Base-by-base conservation (phyloP, 2,797 vertebrate species). In the Capromys pilorides region DNA sequence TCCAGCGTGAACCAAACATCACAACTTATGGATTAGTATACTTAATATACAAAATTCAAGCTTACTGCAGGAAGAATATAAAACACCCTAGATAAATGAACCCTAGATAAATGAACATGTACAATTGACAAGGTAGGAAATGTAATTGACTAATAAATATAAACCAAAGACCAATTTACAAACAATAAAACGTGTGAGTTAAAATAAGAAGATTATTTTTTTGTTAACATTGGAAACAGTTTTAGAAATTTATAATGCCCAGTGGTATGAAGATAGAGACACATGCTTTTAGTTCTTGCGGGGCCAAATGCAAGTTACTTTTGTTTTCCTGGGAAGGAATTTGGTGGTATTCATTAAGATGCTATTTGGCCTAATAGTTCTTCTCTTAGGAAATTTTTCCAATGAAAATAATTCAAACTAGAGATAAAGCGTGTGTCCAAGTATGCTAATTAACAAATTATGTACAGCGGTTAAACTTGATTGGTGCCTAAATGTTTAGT, bases 321-420 rank as follows among this genome's bases (percentile, higher is more conserved):
- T 81, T 83, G 41, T 93, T 33, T 75, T 96, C 79, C 84, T 88
- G 41, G 66, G 69, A 93, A 75, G 33, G 28, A 91, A 94, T 91
- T 85, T 94, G 69, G 12, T 28, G 79, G 26, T 67, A 49, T 67
- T 7, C 80, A 57, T 75, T 75, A 82, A 88, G 61, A 86, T 69
- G 49, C 21, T 83, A 86, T 85, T 94, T 86, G 36, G 86, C 57
- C 22, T 81, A 85, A 57, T 69, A 90, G 81, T 69, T 93, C 49
- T 78, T 39, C 18, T 90, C 85, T 49, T 94, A 92, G 88, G 73
- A 90, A 94, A 86, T 71, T 82, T 96, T 62, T 51, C 22, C 14
- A 57, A 87, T 57, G 88, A 85, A 94, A 88, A 93, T 69, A 90
- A 79, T 66, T 91, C 41, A 82, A 87, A 80, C 16, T 39, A 39